phyloP scores from a whole-genome alignment of 2,113 vertebrate species.

The Balaeniceps rex region DNA sequence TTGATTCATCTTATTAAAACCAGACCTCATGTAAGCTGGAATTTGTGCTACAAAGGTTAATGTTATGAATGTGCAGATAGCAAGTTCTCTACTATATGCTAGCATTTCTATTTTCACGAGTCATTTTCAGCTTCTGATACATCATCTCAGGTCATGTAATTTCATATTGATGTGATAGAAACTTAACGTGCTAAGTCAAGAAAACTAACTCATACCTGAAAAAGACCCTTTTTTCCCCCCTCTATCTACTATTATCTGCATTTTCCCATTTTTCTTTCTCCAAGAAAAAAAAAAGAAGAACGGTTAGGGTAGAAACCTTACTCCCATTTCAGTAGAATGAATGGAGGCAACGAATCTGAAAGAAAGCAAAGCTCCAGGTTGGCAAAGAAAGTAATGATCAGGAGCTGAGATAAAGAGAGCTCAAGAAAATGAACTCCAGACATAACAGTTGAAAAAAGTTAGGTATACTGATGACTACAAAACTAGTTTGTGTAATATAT shows the following conservation, averaged over 20 bases:
- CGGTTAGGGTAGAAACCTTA: not conserved
- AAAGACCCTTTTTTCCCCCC: not conserved
- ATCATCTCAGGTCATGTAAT: constrained; percentile 3
- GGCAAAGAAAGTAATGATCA: constrained; percentile 28
- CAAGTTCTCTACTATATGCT: not conserved
- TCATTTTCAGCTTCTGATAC: constrained; percentile 22
- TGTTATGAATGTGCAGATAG: constrained; percentile 56
- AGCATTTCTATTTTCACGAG: constrained; percentile 52
- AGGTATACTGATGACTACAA: not conserved
- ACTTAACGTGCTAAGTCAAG: not conserved
- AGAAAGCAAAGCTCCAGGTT: constrained; percentile 22
- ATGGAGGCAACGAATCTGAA: not conserved
- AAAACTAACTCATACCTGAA: not conserved
- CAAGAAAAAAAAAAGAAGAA: not conserved
- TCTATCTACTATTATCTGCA: not conserved
- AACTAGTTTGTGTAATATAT: constrained; percentile 4
- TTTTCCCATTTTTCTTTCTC: constrained; percentile 8
- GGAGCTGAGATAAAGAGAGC: constrained; percentile 27
- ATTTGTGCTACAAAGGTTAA: constrained; percentile 53
- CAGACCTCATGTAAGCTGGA: constrained; percentile 50
- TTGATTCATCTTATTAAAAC: constrained; percentile 73
- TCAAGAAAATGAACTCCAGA: constrained; percentile 40
- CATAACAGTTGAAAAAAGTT: not conserved
- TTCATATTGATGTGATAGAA: constrained; percentile 7
- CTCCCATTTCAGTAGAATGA: not conserved